Evolutionary conservation across 2,113 vertebrate species (phyloP).

Genomic region (Eolophus roseicapilla): DNA sequence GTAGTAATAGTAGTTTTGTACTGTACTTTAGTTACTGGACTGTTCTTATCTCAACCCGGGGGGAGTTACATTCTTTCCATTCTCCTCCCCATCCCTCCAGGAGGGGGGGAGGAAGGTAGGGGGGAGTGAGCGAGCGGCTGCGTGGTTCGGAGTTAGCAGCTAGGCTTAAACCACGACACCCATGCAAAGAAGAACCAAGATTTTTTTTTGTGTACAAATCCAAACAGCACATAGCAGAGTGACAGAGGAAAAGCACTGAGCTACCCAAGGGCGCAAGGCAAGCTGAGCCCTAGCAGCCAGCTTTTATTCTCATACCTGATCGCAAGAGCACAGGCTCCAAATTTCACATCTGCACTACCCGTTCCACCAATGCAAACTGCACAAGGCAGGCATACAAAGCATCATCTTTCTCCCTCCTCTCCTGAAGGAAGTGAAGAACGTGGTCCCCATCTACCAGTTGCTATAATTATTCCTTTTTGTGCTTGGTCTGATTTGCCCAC

Average conservation of each 20-base stretch:
- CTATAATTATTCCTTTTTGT: neutral
- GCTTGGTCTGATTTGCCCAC: neutral
- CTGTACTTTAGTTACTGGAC: too few species aligned
- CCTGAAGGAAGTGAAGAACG: rapidly evolving
- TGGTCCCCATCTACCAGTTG: neutral
- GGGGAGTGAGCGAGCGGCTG: too few species aligned
- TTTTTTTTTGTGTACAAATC: neutral
- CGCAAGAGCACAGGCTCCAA: neutral
- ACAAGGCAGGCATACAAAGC: neutral
- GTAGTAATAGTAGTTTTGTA: too few species aligned
- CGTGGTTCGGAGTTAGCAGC: too few species aligned
- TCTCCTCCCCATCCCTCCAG: too few species aligned
- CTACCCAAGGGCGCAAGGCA: neutral
- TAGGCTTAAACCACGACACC: too few species aligned
- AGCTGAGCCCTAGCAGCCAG: neutral
- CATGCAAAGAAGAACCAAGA: neutral
- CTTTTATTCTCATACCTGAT: neutral
- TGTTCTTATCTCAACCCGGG: too few species aligned
- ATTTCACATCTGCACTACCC: neutral
- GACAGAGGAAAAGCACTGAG: neutral
- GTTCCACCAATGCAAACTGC: neutral
- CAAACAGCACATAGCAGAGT: neutral
- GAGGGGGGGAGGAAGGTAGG: too few species aligned
- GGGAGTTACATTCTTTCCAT: too few species aligned
- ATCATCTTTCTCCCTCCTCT: neutral